Evolutionary conservation across 2,797 vertebrate genomes (phyloP).

Genomic region (Margarornis squamiger): DNA sequence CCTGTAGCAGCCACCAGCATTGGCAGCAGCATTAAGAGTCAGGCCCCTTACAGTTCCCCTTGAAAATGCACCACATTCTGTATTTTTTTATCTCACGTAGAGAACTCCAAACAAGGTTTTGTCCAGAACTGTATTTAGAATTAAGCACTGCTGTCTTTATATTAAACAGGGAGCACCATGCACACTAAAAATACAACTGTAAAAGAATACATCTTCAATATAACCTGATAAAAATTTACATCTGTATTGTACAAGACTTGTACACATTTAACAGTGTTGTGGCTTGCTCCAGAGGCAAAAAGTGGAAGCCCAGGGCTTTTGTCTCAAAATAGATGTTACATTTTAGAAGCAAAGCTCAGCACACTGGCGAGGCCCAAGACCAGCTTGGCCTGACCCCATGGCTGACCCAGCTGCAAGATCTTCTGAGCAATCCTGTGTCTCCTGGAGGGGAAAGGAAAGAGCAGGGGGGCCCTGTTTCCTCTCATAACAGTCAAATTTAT

Average conservation of each 20-base stretch:
- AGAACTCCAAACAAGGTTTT: neutral
- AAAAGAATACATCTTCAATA: neutral
- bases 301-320: neutral
- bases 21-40: accelerated
- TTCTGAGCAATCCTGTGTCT: neutral
- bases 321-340: neutral
- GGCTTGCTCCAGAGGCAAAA: neutral
- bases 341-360: neutral
- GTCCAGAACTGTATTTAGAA: neutral
- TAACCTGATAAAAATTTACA: neutral
- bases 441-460: neutral
- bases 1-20: neutral
- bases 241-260: neutral
- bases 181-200: neutral
- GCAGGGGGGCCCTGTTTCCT: too few relatives aligned
- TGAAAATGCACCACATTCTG: neutral
- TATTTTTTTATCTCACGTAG: accelerated
- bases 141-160: neutral
- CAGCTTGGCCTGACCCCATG: neutral
- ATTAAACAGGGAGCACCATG: neutral
- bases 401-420: neutral
- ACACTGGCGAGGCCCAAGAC: neutral
- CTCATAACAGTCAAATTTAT: neutral
- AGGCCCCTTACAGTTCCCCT: neutral
- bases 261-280: accelerated